phyloP scores from a whole-genome alignment of 2,797 vertebrate genomes.

The Spheniscus humboldti region DNA sequence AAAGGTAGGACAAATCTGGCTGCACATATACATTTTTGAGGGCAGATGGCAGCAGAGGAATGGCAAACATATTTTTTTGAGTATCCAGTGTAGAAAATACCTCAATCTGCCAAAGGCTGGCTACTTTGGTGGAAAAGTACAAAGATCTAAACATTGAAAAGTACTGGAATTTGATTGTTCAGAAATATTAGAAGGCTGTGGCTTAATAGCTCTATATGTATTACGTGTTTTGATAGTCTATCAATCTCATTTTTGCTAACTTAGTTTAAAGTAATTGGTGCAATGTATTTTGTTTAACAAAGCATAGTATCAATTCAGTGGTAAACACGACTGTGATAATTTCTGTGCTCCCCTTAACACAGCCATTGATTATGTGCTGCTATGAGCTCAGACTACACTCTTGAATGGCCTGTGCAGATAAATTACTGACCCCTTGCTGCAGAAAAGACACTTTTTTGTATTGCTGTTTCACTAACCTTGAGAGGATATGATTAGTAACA shows the following conservation, averaged over 20 bases:
- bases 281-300: background rate
- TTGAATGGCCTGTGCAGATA: background rate
- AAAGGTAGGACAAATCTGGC: background rate
- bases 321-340: background rate
- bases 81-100: background rate
- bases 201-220: background rate
- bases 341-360: background rate
- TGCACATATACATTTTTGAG: conserved; percentile 10
- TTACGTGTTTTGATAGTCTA: background rate
- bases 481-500: background rate
- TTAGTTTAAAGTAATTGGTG: background rate
- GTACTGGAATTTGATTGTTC: background rate
- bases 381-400: background rate
- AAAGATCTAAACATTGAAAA: background rate
- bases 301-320: background rate
- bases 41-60: conserved; percentile 77
- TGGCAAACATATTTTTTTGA: background rate
- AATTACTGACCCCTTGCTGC: background rate
- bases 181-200: background rate
- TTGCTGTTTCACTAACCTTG: background rate
- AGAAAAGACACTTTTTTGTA: background rate
- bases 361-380: background rate
- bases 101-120: background rate
- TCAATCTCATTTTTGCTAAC: background rate
- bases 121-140: conserved; percentile 3